Evolutionary conservation across 2,113 vertebrate species (phyloP).

Genomic region (Austrofundulus limnaeus): DNA sequence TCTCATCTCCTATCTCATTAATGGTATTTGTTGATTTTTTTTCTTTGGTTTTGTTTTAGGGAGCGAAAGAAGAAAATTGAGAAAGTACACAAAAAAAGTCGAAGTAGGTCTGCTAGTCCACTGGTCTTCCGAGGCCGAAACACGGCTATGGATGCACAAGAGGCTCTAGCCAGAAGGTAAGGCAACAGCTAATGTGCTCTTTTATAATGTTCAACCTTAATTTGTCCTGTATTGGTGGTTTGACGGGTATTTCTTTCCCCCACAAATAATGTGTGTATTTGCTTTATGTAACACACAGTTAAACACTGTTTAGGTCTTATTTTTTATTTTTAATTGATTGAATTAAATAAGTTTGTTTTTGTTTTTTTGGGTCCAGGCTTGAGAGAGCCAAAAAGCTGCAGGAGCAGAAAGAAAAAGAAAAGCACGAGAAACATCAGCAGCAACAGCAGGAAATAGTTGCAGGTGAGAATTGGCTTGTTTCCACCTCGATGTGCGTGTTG

Average conservation of each 20-base stretch:
- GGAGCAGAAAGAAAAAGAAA: conserved; percentile 96
- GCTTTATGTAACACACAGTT: too few relatives aligned
- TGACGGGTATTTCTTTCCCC: too few relatives aligned
- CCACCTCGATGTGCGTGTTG: too few relatives aligned
- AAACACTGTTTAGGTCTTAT: background rate
- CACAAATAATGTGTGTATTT: too few relatives aligned
- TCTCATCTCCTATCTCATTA: conserved; percentile 4
- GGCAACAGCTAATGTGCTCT: background rate
- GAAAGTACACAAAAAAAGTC: conserved; percentile 88
- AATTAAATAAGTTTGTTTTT: background rate
- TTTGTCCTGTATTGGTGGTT: background rate
- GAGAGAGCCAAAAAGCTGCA: conserved; percentile 97
- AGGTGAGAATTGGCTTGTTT: conserved; percentile 72
- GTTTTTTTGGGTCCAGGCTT: conserved; percentile 76
- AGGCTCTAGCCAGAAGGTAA: conserved; percentile 94
- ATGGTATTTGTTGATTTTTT: background rate
- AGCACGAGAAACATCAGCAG: conserved; percentile 90
- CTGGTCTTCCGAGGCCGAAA: conserved; percentile 91
- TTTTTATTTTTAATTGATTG: too few relatives aligned
- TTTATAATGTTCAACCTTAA: background rate
- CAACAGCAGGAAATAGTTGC: conserved; percentile 91
- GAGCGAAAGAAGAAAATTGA: conserved; percentile 91
- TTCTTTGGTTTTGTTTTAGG: conserved; percentile 74
- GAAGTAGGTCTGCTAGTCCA: conserved; percentile 86
- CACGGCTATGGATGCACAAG: conserved; percentile 98